These are phyloP conservation scores for Drosophila paracracens DNA, from an alignment of 2,888 invertebrate genomes.

Conservation along the genomic window DNA sequence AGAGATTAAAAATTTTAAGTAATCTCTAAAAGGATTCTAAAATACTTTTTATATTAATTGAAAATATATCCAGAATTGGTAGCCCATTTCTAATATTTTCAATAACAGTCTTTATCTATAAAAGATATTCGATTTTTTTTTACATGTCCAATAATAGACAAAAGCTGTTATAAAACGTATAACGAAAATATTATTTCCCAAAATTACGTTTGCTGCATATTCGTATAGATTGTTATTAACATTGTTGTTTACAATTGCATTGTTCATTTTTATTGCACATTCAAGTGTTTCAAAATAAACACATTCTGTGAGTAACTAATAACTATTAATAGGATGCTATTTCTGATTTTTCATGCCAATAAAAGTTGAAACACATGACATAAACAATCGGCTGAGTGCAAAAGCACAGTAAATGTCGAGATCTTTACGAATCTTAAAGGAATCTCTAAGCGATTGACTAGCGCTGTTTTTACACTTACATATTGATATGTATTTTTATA, in stretches of 20 bases:
- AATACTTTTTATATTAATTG: neutral
- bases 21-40: neutral
- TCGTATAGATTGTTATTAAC: neutral
- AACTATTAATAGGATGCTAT: conserved; percentile 8
- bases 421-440: neutral
- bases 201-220: conserved; percentile 1
- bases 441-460: conserved; percentile 19
- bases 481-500: conserved; percentile 34
- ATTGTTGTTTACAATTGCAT: conserved; percentile 6
- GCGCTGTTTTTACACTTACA: conserved; percentile 28
- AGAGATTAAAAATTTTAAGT: no score
- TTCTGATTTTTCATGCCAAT: conserved; percentile 7
- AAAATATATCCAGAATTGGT: neutral
- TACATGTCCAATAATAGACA: neutral
- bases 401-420: neutral
- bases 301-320: neutral
- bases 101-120: neutral
- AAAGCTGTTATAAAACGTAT: neutral
- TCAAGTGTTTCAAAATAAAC: conserved; percentile 1
- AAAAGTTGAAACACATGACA: neutral
- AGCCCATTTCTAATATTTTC: neutral
- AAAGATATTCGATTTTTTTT: neutral
- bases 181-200: neutral
- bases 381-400: conserved; percentile 9
- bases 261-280: conserved; percentile 1